Conservation (phyloP, 2,888 invertebrate genomes). For the Baccha elongata region DNA sequence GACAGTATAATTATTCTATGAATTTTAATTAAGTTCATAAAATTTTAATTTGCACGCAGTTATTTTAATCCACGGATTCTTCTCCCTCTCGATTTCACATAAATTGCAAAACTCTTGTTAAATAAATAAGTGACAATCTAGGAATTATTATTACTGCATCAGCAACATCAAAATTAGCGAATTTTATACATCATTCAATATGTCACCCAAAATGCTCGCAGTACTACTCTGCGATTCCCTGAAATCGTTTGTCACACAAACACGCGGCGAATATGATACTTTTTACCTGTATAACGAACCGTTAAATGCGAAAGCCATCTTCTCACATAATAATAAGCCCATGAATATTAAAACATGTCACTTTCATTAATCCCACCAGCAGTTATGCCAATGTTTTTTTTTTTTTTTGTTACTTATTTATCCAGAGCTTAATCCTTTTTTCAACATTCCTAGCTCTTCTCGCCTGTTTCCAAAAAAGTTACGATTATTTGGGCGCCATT, state of each 20-base stretch:
- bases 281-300: conserved; percentile 33
- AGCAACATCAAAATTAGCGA: conserved; percentile 44
- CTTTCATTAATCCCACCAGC: conserved; percentile 54
- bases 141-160: conserved; percentile 9
- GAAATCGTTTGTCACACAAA: too few species aligned
- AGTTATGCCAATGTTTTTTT: too few species aligned
- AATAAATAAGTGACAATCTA: conserved; percentile 21
- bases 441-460: neutral
- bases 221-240: too few species aligned
- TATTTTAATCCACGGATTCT: neutral
- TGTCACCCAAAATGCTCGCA: too few species aligned
- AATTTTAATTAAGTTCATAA: conserved; percentile 46
- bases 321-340: conserved; percentile 67
- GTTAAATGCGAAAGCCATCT: conserved; percentile 47
- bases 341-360: conserved; percentile 69
- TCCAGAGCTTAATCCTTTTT: conserved; percentile 9
- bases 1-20: conserved; percentile 56
- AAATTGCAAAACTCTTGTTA: neutral
- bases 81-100: conserved; percentile 6
- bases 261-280: neutral
- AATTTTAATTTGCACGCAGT: conserved; percentile 26
- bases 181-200: conserved; percentile 17
- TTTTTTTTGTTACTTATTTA: conserved; percentile 33
- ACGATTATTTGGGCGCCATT: conserved; percentile 30
- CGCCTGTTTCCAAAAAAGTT: too few species aligned